phyloP scores from a whole-genome alignment of 2,888 invertebrate species.

The Andrena marginata region DNA sequence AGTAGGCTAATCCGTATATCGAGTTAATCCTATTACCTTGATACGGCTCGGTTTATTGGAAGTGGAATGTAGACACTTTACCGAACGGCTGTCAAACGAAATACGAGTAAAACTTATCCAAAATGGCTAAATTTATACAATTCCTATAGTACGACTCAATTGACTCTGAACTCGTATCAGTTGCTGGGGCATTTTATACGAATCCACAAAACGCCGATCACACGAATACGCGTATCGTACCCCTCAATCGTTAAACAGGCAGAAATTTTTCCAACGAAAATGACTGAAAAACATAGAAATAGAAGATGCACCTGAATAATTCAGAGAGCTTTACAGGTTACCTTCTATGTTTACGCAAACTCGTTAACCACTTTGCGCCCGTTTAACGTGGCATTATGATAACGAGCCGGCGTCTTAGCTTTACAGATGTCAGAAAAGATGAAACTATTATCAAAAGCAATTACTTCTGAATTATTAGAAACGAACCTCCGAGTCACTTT shows the following conservation, averaged over 20 bases:
- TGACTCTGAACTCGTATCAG: neutral
- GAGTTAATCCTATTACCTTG: constrained; percentile 57
- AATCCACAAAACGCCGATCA: neutral
- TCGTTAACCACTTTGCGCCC: neutral
- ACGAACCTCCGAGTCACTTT: too few relatives aligned
- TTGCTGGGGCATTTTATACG: neutral
- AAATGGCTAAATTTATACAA: neutral
- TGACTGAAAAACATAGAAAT: neutral
- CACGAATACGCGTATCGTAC: neutral
- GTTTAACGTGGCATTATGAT: neutral
- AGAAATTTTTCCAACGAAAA: neutral
- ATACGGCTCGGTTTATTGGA: constrained; percentile 47
- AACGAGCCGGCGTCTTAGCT: neutral
- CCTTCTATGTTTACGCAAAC: neutral
- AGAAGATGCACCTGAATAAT: neutral
- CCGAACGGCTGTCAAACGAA: constrained; percentile 22
- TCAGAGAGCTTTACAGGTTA: neutral
- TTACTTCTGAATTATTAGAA: too few relatives aligned
- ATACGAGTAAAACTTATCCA: neutral
- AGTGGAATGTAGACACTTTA: constrained; percentile 39
- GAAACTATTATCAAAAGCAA: neutral
- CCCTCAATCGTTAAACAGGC: neutral
- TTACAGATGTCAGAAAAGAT: neutral
- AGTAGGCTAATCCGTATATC: constrained; percentile 67
- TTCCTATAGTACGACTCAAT: neutral